Evolutionary conservation across 2,888 invertebrate genomes (phyloP).

Genomic region (Noctuana brunneofusca): DNA sequence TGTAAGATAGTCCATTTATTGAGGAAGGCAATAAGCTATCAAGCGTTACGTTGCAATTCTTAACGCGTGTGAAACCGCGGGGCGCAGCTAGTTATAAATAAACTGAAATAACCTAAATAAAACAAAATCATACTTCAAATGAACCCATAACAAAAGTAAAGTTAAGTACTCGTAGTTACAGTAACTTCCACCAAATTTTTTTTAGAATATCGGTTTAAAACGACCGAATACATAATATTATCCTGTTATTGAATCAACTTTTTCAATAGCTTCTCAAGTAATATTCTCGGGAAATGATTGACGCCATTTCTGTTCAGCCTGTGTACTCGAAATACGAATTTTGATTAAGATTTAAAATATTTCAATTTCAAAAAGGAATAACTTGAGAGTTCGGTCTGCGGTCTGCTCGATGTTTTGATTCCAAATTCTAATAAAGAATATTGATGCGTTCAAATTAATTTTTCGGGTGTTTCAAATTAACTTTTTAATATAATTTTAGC

Average conservation of each 20-base stretch:
- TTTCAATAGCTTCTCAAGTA: slow-evolving; percentile 65
- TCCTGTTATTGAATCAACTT: slow-evolving; percentile 53
- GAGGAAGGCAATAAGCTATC: no score
- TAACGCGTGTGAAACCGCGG: no score
- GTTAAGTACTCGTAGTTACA: no score
- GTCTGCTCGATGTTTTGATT: slow-evolving; percentile 11
- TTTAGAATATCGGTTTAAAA: background rate
- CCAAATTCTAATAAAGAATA: slow-evolving; percentile 13
- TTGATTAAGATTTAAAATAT: slow-evolving; percentile 48
- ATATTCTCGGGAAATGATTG: slow-evolving; percentile 40
- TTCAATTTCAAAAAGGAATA: slow-evolving; percentile 36
- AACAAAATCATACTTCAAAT: no score
- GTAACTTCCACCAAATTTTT: background rate
- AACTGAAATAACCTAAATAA: no score
- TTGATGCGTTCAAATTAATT: slow-evolving; percentile 14
- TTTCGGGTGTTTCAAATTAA: background rate
- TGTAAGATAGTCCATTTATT: no score
- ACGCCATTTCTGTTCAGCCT: slow-evolving; percentile 46
- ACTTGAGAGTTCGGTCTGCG: background rate
- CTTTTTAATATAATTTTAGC: background rate
- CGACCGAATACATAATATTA: slow-evolving; percentile 27
- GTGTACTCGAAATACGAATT: slow-evolving; percentile 38
- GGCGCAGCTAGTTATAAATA: no score
- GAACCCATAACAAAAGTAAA: no score
- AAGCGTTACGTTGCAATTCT: no score